Evolutionary conservation across 2,113 vertebrate genomes (phyloP).

Genomic region (Meles meles): DNA sequence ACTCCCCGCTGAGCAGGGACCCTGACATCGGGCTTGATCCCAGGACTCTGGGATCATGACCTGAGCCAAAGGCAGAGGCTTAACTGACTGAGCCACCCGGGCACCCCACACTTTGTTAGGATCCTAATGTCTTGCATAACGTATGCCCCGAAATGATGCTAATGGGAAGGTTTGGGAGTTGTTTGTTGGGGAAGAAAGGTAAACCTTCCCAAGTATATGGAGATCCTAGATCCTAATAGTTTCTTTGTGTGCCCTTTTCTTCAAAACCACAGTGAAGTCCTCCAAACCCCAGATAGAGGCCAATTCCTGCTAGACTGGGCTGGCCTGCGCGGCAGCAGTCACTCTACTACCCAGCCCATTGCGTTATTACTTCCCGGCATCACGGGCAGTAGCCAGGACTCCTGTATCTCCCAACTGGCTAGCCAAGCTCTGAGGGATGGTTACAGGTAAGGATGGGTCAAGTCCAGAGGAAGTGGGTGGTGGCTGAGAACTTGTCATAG

Average conservation of each 20-base stretch:
- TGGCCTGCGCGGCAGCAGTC: constrained; percentile 65
- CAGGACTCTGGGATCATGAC: not conserved
- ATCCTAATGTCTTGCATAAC: not conserved
- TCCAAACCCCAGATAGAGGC: constrained; percentile 85
- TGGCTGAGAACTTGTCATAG: not conserved
- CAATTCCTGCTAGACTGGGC: constrained; percentile 90
- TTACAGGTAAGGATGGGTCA: constrained; percentile 82
- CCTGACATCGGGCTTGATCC: not conserved
- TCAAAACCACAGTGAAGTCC: constrained; percentile 80
- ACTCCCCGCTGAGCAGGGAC: not conserved
- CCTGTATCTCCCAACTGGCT: constrained; percentile 84
- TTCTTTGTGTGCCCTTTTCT: not conserved
- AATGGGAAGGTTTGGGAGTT: not conserved
- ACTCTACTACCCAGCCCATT: constrained; percentile 80
- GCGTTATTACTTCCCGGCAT: constrained; percentile 88
- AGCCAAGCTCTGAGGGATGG: constrained; percentile 79
- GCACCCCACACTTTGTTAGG: not conserved
- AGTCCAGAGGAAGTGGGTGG: not conserved
- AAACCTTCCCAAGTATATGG: not conserved
- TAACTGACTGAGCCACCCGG: not conserved
- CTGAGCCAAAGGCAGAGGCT: not conserved
- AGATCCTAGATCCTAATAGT: not conserved
- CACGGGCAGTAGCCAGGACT: constrained; percentile 85
- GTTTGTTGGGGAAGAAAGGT: not conserved
- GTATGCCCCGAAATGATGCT: not conserved